Base-by-base conservation (phyloP, 2,797 vertebrate genomes). In the Gadopsis bispinosus region DNA sequence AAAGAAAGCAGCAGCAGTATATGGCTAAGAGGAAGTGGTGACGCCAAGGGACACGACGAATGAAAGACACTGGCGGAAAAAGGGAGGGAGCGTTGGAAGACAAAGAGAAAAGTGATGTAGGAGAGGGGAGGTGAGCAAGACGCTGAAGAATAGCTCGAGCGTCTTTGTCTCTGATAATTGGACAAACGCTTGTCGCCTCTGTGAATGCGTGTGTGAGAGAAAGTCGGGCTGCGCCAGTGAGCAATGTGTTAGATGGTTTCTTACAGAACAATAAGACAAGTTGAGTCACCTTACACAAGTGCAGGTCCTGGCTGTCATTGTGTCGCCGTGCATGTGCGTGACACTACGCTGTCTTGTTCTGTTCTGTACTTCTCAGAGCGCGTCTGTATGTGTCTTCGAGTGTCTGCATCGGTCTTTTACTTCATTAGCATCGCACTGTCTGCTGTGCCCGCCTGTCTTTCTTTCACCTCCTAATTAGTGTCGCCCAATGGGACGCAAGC, bases 21-120 rank as follows among this genome's bases (percentile, higher is more conserved):
- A 93, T 92, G 92, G 93, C 66, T 66, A 69, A 77, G 69, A 89
- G 93, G 93, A 94, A 93, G 88, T 45, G 75, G 81, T 94, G 94
- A 92, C 89, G 89, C 76, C 79, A 73, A 60, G 78, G 61, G 58
- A 66, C 79, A 66, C 79, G 82, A 72, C 73, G 80, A 87, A 86
- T 83, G 80, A 90, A 75, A 75, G 73, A 75, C 68, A 55, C 33
- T 26, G 62, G 29, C 55, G 66, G 74, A 20, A 68, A 45, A 75
- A 86, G 78, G 81, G 77, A 87, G 83, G 77, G 80, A 75, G 48
- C 31, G 12, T 13, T 81, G 56, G 59, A 84, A 83, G 65, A 91
- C 83, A 89, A 83, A 86, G 78, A 72, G 55, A 77, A 79, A 75
- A 83, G 39, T 6, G 13, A 77, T 79, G 79, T 33, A 77, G 66